Evolutionary conservation across 2,797 vertebrate species (phyloP).

Genomic region (Cetoscarus ocellatus): DNA sequence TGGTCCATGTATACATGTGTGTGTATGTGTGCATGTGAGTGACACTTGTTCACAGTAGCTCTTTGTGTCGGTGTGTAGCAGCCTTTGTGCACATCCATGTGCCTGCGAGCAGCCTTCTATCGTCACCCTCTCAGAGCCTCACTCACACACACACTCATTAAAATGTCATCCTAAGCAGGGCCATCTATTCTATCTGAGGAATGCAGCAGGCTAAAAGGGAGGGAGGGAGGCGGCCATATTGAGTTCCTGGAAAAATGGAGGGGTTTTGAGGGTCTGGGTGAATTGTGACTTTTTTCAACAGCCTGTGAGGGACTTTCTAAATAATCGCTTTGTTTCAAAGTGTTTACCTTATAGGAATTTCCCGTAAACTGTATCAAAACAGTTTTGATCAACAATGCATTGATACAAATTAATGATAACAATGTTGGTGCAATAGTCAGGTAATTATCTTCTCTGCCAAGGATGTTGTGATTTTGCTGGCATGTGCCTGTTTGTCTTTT

Average conservation of each 20-base stretch:
- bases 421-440: too few species aligned
- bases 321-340: fast-evolving
- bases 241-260: constrained; percentile 56
- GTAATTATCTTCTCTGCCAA: too few species aligned
- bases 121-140: constrained; percentile 65
- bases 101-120: constrained; percentile 38
- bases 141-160: constrained; percentile 79
- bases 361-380: neutral
- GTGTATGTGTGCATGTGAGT: constrained; percentile 23
- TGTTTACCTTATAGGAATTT: neutral
- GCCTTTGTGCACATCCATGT: constrained; percentile 43
- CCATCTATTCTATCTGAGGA: constrained; percentile 79
- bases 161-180: constrained; percentile 74
- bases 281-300: constrained; percentile 23
- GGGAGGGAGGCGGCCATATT: constrained; percentile 55
- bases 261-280: constrained; percentile 16
- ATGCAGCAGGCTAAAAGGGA: constrained; percentile 63
- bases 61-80: constrained; percentile 62
- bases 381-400: too few species aligned
- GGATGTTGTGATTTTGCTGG: neutral
- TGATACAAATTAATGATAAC: too few species aligned
- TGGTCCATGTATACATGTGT: neutral
- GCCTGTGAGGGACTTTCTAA: neutral
- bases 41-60: constrained; percentile 50
- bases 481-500: too few species aligned